A percentile compares a stretch with the other conserved stretches of the same genome.
phyloP scores from a whole-genome alignment of 2,797 vertebrate genomes.

The Ambastaia sidthimunki region DNA sequence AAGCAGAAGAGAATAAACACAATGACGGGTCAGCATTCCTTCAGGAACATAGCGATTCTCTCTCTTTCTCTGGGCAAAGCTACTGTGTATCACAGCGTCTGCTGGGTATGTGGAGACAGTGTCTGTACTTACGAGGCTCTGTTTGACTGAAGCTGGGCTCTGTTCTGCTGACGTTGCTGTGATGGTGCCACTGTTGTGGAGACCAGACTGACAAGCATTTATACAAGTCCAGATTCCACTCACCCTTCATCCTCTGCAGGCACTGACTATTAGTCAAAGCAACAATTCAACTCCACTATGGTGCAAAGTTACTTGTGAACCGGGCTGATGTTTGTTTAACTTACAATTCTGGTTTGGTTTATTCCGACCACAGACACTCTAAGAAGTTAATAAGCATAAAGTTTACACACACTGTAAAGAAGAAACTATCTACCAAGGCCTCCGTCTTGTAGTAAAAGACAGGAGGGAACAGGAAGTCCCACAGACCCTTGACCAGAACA shows the following conservation, averaged over 20 bases:
- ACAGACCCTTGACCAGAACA: background rate
- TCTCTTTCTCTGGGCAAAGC: conserved; percentile 41
- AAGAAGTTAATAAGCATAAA: background rate
- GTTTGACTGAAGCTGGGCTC: conserved; percentile 4
- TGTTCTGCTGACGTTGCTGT: conserved; percentile 32
- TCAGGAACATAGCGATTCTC: conserved; percentile 15
- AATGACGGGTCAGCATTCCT: conserved; percentile 20
- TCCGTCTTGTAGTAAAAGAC: background rate
- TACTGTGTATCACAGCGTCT: conserved; percentile 41
- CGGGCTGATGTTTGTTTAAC: background rate
- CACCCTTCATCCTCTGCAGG: conserved; percentile 32
- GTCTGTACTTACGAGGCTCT: conserved; percentile 22
- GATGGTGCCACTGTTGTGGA: conserved; percentile 55
- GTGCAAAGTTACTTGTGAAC: background rate
- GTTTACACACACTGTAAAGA: background rate
- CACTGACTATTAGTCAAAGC: background rate
- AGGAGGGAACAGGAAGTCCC: background rate
- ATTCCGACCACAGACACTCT: background rate
- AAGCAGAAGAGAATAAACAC: conserved; percentile 33
- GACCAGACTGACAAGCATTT: conserved; percentile 39
- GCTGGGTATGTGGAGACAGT: conserved; percentile 40
- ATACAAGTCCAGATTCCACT: conserved; percentile 37
- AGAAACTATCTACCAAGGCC: background rate
- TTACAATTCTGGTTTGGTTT: conserved; percentile 4
- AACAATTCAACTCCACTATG: background rate